These are phyloP conservation scores for Alexandromys fortis DNA, from an alignment of 2,113 vertebrate genomes.

Conservation along the genomic window DNA sequence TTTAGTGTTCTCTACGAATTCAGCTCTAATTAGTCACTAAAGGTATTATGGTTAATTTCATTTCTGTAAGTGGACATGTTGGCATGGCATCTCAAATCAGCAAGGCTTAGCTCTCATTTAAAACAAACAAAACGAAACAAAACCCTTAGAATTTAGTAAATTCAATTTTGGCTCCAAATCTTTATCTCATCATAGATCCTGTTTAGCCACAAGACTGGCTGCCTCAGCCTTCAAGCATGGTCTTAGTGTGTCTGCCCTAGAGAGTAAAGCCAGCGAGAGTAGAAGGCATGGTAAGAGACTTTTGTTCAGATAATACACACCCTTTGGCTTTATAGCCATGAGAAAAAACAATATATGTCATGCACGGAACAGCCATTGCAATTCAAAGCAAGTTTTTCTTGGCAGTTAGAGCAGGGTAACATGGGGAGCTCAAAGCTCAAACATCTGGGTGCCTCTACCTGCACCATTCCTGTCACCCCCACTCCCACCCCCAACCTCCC, in stretches of 20 bases:
- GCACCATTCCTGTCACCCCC: not conserved
- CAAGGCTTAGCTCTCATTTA: not conserved
- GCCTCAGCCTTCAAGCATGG: not conserved
- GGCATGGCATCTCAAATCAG: slow-evolving; percentile 72
- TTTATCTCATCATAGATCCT: not conserved
- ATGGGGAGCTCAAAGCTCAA: not conserved
- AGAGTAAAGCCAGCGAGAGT: not conserved
- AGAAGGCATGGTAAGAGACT: not conserved
- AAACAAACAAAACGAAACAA: slow-evolving; percentile 10
- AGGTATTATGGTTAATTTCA: slow-evolving; percentile 61
- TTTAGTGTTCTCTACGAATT: slow-evolving; percentile 73
- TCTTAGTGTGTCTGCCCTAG: not conserved
- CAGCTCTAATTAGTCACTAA: slow-evolving; percentile 79
- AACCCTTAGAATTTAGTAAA: not conserved
- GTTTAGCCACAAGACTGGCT: not conserved
- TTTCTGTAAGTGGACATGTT: slow-evolving; percentile 67
- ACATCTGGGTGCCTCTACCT: not conserved
- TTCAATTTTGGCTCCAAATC: not conserved
- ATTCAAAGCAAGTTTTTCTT: not conserved
- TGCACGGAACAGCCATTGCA: not conserved
- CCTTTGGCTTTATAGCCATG: not conserved
- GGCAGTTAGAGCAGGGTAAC: not conserved
- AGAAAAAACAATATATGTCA: not conserved
- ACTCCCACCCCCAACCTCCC: not conserved
- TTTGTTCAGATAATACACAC: not conserved